These are phyloP conservation scores for Conus canariensis DNA, from an alignment of 2,888 invertebrate genomes.

Conservation along the genomic window DNA sequence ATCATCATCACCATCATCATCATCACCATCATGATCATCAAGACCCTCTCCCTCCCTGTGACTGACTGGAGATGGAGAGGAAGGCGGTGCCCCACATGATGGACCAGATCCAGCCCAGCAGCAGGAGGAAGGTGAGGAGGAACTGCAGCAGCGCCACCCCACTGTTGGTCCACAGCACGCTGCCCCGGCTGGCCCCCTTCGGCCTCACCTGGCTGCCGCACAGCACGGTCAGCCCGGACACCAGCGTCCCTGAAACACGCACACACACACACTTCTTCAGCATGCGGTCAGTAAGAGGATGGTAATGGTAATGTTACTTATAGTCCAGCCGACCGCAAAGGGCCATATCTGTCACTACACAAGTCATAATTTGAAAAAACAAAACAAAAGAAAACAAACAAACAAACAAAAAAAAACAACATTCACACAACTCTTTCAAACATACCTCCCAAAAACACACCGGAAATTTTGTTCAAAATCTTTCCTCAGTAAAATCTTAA, in stretches of 20 bases:
- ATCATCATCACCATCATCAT: too few relatives aligned
- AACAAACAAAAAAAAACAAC: too few relatives aligned
- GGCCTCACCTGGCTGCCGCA: conserved; percentile 70
- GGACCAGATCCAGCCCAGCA: conserved; percentile 77
- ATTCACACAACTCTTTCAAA: too few relatives aligned
- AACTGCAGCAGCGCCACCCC: conserved; percentile 74
- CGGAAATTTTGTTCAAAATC: too few relatives aligned
- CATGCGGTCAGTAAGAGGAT: neutral
- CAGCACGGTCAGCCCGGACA: conserved; percentile 70
- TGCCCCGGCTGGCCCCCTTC: conserved; percentile 60
- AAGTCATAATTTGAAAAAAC: conserved; percentile 39
- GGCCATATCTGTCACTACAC: conserved; percentile 69
- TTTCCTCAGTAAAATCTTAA: too few relatives aligned
- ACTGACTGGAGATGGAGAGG: conserved; percentile 63
- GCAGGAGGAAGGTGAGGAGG: conserved; percentile 71
- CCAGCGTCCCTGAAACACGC: conserved; percentile 69
- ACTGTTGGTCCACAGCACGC: conserved; percentile 70
- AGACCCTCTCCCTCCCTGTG: too few relatives aligned
- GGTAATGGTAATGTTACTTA: too few relatives aligned
- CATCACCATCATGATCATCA: neutral
- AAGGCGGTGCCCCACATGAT: conserved; percentile 76
- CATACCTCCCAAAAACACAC: too few relatives aligned
- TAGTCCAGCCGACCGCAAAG: conserved; percentile 60
- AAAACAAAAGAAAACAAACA: neutral
- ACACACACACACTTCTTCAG: too few relatives aligned